Evolutionary conservation across 2,113 vertebrate genomes (phyloP).

Genomic region (Hippocampus barbouri): DNA sequence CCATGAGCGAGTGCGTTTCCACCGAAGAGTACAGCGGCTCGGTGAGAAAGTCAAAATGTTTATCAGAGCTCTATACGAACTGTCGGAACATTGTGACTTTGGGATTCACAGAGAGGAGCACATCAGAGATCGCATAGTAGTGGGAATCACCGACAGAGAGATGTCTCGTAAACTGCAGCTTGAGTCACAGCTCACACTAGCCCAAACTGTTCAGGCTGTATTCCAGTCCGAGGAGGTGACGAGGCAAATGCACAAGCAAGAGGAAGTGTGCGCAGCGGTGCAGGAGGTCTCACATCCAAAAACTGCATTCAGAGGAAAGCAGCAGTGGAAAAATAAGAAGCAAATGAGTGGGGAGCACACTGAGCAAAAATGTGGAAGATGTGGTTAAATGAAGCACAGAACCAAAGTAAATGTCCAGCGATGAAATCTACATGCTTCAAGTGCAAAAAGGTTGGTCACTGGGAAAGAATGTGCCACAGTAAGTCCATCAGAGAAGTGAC

Average conservation of each 20-base stretch:
- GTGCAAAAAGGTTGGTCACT: too few species aligned
- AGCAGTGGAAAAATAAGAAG: not conserved
- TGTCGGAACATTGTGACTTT: not conserved
- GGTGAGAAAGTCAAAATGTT: not conserved
- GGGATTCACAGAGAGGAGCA: not conserved
- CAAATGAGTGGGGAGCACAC: not conserved
- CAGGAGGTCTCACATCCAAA: not conserved
- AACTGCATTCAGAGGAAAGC: not conserved
- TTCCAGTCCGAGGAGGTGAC: not conserved
- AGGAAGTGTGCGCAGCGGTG: too few species aligned
- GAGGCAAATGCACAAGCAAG: not conserved
- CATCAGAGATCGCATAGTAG: not conserved
- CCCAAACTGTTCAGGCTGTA: not conserved
- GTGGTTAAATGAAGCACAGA: too few species aligned
- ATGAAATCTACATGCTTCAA: too few species aligned
- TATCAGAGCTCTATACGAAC: not conserved
- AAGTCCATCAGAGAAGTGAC: too few species aligned
- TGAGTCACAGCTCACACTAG: too few species aligned
- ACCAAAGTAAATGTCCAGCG: too few species aligned
- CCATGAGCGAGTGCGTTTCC: too few species aligned
- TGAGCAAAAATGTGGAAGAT: too few species aligned
- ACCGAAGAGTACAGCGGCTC: not conserved
- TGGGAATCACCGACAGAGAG: too few species aligned
- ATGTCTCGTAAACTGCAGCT: not conserved
- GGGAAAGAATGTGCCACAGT: too few species aligned